Evolutionary conservation across 2,888 invertebrate genomes (phyloP), one percentile per base, ranked within the genome.

Genomic region (Copidosoma aretas): DNA sequence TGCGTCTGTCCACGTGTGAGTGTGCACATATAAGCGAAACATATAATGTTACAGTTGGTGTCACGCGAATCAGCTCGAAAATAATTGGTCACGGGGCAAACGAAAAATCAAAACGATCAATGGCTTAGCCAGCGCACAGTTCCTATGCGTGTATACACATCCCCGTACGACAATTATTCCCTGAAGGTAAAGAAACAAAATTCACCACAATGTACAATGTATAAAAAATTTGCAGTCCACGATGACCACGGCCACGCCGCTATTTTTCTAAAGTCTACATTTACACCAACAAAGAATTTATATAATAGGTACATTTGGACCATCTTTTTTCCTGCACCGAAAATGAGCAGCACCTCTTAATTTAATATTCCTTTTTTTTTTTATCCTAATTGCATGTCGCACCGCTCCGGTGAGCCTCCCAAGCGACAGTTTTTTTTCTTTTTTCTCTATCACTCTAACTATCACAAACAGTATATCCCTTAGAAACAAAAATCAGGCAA

Each of bases 1-100:
- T 78, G 79, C 77, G 77, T 78, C 51, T 57, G 17, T 49, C 3
- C 25, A 25, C 41, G 56, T 59, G 62, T 71, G 5, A 43, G 54
- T 56, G 24, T 25, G 53, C 25, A 22, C 57, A 22, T 68, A 39
- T 60, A 61, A 32, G 32, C 32, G 32, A 32, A 32, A 32, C 32
- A 32, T 32, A 32, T 32, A 32, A 32, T 32, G 32, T 32, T 39
- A 25, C 12, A 56, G 25, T 59, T 46, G 14, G 64, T 63, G 62
- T 68, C 39, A 62, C 67, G 64, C 65, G 59, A 32, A 63, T 66
- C 54, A 57, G 43, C 70, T 60, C 56, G 60, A 53, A 66, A 63
- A 57, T 32, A 32, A 32, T 32, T 65, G 59, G 52, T 71, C 71
- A 67, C 69, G 71, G 68, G 71, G 68, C 68, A 71, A 71, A 71